Base-by-base conservation (phyloP, 92 coral and sea anemone genomes). In the Meandrina meandrites region DNA sequence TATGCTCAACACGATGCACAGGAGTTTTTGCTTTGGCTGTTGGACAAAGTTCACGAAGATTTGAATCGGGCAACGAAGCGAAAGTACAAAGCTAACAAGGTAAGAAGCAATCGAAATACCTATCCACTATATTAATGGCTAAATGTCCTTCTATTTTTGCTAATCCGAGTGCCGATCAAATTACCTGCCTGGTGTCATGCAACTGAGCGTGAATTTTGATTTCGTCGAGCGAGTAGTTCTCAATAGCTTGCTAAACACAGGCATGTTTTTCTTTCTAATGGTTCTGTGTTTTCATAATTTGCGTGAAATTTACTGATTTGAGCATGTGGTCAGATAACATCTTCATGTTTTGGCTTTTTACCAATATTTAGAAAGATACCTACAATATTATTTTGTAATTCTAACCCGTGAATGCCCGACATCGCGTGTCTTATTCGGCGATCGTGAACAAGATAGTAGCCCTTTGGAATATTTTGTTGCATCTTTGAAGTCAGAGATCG, bases 1-100 rank as follows among this genome's bases (percentile, higher is more conserved):
- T 92, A 92, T 80, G 84, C 97, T 0, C 98, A 96, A 75, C 98
- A 96, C 81, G 98, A 96, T 51, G 98, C 98, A 0, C 98, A 96
- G 87, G 98, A 96, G 80, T 96, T 96, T 84, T 84, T 96, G 85
- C 93, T 96, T 71, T 96, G 98, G 98, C 93, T 96, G 57, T 87
- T 96, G 60, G 98, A 96, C 86, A 94, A 92, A 79, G 95, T 95
- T 40, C 98, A 95, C 86, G 98, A 95, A 78, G 98, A 95, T 89
- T 74, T 95, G 81, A 95, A 95, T 83, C 86, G 98, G 71, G 95
- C 98, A 35, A 92, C 94, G 1, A 92, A 94, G 84, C 90, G 91
- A 77, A 94, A 95, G 57, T 94, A 94, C 92, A 95, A 95, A 82
- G 90, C 96, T 8, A 92, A 94, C 85, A 95, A 95, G 97, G 98